Percentiles rank a stretch among this genome's conserved stretches.
Conservation (phyloP, 2,797 vertebrate genomes). For the Erethizon dorsatum region DNA sequence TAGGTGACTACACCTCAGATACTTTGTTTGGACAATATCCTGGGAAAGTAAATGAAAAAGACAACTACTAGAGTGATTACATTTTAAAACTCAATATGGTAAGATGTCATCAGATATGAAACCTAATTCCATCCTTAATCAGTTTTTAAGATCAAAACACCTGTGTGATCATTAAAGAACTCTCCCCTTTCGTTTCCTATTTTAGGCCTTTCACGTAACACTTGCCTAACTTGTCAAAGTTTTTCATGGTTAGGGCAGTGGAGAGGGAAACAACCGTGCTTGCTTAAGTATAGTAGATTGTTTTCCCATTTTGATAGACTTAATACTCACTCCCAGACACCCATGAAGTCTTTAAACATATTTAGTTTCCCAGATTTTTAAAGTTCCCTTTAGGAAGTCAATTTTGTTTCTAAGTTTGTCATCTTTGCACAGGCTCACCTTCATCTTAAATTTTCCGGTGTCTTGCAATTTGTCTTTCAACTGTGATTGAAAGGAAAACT, state of each 20-base stretch:
- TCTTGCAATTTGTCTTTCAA: constrained; percentile 64
- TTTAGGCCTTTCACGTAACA: constrained; percentile 70
- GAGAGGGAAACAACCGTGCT: background rate
- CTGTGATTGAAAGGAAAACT: constrained; percentile 69
- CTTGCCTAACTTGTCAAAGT: constrained; percentile 69
- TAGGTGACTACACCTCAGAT: background rate
- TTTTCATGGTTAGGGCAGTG: background rate
- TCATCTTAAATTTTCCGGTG: constrained; percentile 60
- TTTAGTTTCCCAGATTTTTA: constrained; percentile 84
- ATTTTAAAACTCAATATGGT: background rate
- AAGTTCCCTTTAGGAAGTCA: constrained; percentile 82
- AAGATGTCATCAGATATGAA: background rate
- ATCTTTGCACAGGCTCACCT: constrained; percentile 71
- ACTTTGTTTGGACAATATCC: background rate
- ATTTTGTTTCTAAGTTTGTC: constrained; percentile 75
- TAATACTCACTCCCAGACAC: constrained; percentile 79
- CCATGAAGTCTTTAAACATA: constrained; percentile 81
- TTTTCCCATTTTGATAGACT: constrained; percentile 81
- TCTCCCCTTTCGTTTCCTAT: background rate
- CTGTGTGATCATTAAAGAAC: background rate
- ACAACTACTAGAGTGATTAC: background rate
- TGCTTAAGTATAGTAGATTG: constrained; percentile 77
- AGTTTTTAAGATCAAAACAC: constrained; percentile 64
- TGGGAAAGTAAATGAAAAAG: background rate
- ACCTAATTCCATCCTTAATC: constrained; percentile 1